Base-by-base conservation (phyloP, 2,888 invertebrate species). In the Frankliniella fusca region DNA sequence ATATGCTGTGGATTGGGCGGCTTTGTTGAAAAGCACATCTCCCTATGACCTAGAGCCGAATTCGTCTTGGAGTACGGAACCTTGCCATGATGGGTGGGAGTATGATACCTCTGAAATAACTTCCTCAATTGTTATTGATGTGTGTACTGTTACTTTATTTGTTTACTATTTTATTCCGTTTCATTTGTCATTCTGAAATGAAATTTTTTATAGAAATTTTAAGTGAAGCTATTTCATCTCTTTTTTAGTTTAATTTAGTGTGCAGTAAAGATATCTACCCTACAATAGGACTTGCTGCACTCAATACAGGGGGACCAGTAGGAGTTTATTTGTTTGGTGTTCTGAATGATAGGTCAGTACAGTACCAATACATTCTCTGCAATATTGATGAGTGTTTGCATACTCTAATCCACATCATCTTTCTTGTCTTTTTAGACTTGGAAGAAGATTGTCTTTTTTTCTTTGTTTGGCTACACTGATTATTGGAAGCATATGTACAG, bases 261-360 rank as follows among this genome's bases (percentile, higher is more conserved):
- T 97, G 97, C 87, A 94, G 95, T 83, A 92, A 92, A 85, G 93
- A 94, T 84, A 94, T 96, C 85, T 96, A 96, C 88, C 96, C 97
- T 5, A 96, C 96, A 0, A 90, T 97, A 82, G 95, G 95, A 11
- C 89, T 97, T 85, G 95, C 94, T 0, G 94, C 95, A 7, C 90
- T 97, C 82, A 97, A 97, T 87, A 90, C 94, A 61, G 97, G 97
- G 80, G 96, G 96, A 18, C 96, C 97, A 0, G 91, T 97, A 83
- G 97, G 97, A 48, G 97, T 97, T 11, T 96, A 95, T 87, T 89
- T 94, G 15, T 97, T 97, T 88, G 97, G 97, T 0, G 89, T 93
- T 84, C 89, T 97, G 2, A 97, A 96, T 86, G 97, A 97, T 89
- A 90, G 90, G 91, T 91, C 86, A 86, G 87, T 82, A 23, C 12